Percentiles rank a stretch among this genome's conserved stretches.
Conservation (phyloP, 2,113 vertebrate species). For the Dromiciops gliroides region DNA sequence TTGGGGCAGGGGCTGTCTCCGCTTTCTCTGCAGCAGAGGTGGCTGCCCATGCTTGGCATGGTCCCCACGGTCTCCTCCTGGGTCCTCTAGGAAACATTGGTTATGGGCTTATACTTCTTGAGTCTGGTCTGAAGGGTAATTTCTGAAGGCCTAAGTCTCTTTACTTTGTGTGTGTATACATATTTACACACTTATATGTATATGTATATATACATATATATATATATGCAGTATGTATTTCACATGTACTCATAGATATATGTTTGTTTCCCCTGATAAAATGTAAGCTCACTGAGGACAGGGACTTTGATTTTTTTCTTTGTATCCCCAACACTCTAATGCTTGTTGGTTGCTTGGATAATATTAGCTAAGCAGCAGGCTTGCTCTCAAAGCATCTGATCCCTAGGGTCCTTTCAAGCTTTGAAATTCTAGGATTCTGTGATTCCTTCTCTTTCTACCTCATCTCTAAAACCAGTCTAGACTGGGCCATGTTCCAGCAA, state of each 20-base stretch:
- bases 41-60: not conserved
- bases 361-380: not conserved
- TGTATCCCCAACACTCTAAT: not conserved
- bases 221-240: not conserved
- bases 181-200: no score
- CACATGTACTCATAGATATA: not conserved
- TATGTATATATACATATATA: no score
- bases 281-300: not conserved
- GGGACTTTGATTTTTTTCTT: not conserved
- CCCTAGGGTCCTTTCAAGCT: not conserved
- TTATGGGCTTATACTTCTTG: slow-evolving; percentile 99
- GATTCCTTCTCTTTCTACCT: not conserved
- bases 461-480: not conserved
- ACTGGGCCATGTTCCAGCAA: slow-evolving; percentile 10
- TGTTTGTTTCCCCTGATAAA: not conserved
- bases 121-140: slow-evolving; percentile 88
- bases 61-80: not conserved
- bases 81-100: slow-evolving; percentile 91
- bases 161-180: no score
- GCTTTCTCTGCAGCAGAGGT: not conserved
- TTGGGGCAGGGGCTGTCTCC: not conserved
- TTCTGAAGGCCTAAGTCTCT: no score
- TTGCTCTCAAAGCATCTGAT: not conserved
- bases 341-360: not conserved
- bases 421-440: not conserved